Percentiles rank a stretch among this genome's conserved stretches.
These are phyloP conservation scores for Arrhamphus sclerolepis DNA, from an alignment of 2,797 vertebrate species.

Conservation along the genomic window DNA sequence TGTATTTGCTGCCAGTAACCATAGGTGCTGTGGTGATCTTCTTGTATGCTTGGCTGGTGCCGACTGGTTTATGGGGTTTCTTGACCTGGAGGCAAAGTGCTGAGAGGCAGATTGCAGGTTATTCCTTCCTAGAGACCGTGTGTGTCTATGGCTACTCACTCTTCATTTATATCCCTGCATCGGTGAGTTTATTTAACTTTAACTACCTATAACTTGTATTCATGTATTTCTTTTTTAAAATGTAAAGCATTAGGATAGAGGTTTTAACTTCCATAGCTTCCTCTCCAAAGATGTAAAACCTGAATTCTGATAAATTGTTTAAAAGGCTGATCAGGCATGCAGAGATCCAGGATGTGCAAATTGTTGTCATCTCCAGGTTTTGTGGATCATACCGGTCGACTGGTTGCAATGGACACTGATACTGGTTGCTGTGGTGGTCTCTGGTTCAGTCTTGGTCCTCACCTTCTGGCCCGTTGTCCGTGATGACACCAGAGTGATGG, in stretches of 20 bases:
- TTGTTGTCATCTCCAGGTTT: constrained; percentile 71
- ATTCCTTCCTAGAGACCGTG: constrained; percentile 88
- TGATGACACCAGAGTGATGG: constrained; percentile 80
- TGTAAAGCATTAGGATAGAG: too few relatives aligned
- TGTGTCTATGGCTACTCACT: constrained; percentile 91
- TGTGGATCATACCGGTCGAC: constrained; percentile 83
- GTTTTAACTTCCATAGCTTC: too few relatives aligned
- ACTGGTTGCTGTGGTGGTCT: constrained; percentile 81
- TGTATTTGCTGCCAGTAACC: constrained; percentile 71
- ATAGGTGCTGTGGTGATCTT: constrained; percentile 85
- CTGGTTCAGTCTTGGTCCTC: constrained; percentile 82
- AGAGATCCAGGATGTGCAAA: too few relatives aligned
- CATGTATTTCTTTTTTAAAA: too few relatives aligned
- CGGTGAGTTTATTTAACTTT: constrained; percentile 76
- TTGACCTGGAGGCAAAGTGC: constrained; percentile 84
- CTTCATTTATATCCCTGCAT: constrained; percentile 87
- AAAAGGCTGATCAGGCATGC: too few relatives aligned
- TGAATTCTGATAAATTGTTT: too few relatives aligned
- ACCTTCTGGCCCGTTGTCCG: constrained; percentile 87
- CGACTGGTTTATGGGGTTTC: constrained; percentile 87
- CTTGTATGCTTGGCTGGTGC: constrained; percentile 88
- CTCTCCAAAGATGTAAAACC: too few relatives aligned
- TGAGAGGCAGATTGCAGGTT: constrained; percentile 74
- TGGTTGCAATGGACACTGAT: constrained; percentile 87
- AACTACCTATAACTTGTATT: too few relatives aligned